Evolutionary conservation across 2,888 invertebrate species (phyloP), one percentile per base, ranked within the genome.

Genomic region (Phanerotoma sp.): DNA sequence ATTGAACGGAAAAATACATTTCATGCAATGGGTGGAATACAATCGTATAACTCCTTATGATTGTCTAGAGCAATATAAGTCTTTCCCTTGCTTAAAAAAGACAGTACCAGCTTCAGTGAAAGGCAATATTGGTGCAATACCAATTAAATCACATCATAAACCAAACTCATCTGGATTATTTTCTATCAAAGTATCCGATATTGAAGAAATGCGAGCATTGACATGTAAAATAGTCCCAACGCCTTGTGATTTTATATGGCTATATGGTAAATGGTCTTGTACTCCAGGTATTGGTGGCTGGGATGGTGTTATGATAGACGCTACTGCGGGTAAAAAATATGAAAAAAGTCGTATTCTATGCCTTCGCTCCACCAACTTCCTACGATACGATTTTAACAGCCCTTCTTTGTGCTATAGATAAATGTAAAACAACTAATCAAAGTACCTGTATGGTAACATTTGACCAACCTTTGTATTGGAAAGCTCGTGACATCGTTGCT

Each of bases 281-380:
- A 13, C 59, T 58, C 51, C 56, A 59, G 50, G 62, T 51, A 67
- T 71, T 52, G 67, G 70, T 53, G 70, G 72, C 13, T 74, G 70
- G 71, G 71, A 71, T 60, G 72, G 71, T 15, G 74, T 65, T 65
- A 59, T 72, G 68, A 54, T 70, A 62, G 62, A 62, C 33, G 58
- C 68, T 18, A 69, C 68, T 60, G 58, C 59, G 42, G 59, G 58
- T 50, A 57, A 49, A 46, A 51, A 55, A 42, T 65, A 57, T 58
- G 42, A 44, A 45, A 63, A 54, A 49, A 62, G 64, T 42, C 60
- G 46, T 47, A 52, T 60, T 11, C 7, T 56, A 21, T 54, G 45
- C 30, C 38, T 62, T 18, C 22, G 45, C 50, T n/a, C 58, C 57
- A 9, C 61, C 62, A 5, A 32, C 51, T 10, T 42, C 59, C 25